phyloP scores from a whole-genome alignment of 2,113 vertebrate genomes.

The Chauna torquata region DNA sequence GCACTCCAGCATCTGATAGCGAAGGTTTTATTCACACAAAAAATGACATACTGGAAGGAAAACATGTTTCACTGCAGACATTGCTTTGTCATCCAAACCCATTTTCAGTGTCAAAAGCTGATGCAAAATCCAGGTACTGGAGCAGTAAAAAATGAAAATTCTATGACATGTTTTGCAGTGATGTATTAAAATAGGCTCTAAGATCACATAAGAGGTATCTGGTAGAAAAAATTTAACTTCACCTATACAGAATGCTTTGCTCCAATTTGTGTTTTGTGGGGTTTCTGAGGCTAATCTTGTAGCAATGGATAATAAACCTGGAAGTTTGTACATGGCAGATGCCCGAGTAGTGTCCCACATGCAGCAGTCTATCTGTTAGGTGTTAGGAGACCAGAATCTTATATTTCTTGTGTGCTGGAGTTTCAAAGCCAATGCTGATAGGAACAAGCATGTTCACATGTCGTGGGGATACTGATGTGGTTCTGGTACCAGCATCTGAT shows the following conservation, averaged over 20 bases:
- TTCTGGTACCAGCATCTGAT: not conserved
- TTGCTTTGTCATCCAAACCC: constrained; percentile 17
- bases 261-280: not conserved
- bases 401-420: not conserved
- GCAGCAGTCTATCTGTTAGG: not conserved
- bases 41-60: constrained; percentile 24
- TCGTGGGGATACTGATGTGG: not conserved
- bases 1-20: not conserved
- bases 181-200: not conserved
- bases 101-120: constrained; percentile 41
- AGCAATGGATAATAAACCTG: not conserved
- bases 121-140: not conserved
- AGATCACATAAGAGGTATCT: not conserved
- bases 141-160: constrained; percentile 7
- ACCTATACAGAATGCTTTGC: not conserved
- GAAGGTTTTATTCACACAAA: constrained; percentile 51
- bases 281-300: not conserved
- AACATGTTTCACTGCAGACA: constrained; percentile 31
- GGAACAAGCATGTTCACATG: not conserved
- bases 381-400: not conserved
- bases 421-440: not conserved
- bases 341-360: fast-evolving
- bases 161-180: not conserved
- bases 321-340: not conserved
- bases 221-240: not conserved